These are phyloP conservation scores for Poeciliopsis paucimaculata DNA, from an alignment of 2,797 vertebrate species.

Conservation along the genomic window DNA sequence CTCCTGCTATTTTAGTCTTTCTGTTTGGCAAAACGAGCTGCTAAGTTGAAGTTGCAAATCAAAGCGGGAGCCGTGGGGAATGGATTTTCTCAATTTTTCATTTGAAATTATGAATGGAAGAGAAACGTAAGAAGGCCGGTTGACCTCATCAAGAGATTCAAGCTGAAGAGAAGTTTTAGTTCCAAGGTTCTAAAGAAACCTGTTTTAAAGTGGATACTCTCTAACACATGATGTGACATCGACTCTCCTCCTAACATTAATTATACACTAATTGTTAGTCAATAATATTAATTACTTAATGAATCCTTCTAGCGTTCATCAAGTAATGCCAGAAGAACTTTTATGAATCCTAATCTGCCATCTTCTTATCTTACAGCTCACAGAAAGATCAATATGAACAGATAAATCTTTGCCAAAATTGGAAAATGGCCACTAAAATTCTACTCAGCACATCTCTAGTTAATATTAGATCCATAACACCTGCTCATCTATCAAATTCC, in stretches of 20 bases:
- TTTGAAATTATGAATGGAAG: neutral
- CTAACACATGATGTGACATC: neutral
- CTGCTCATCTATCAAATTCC: constrained; percentile 22
- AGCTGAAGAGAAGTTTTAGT: neutral
- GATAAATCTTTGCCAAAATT: neutral
- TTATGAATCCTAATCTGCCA: neutral
- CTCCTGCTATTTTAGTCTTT: neutral
- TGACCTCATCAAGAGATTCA: neutral
- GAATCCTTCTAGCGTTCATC: no score
- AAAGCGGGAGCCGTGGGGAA: neutral
- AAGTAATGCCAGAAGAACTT: neutral
- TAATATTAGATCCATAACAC: neutral
- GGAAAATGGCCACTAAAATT: neutral
- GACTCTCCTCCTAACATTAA: neutral
- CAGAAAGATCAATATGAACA: neutral
- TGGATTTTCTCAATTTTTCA: neutral
- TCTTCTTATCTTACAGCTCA: neutral
- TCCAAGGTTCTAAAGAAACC: neutral
- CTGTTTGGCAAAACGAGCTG: constrained; percentile 5
- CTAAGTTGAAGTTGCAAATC: neutral
- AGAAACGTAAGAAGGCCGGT: neutral
- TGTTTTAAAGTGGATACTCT: neutral
- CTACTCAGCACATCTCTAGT: neutral
- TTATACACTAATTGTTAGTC: neutral
- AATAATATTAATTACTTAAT: no score